A percentile compares a stretch with the other conserved stretches of the same genome.
These are phyloP conservation scores for Oryzias melastigma DNA, from an alignment of 2,113 vertebrate species.

Conservation along the genomic window DNA sequence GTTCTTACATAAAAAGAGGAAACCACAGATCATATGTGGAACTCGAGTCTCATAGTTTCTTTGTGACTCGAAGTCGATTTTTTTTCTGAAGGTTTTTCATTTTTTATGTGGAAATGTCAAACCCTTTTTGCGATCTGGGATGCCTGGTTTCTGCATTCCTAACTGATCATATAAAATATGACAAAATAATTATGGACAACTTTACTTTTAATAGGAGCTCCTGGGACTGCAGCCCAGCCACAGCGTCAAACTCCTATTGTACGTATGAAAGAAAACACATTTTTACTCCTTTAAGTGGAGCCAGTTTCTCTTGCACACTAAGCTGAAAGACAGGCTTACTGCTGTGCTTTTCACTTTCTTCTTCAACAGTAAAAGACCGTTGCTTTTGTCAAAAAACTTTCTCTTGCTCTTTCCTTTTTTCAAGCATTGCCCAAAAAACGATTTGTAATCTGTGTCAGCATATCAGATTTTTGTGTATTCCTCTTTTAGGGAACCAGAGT, in stretches of 20 bases:
- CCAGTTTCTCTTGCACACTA: constrained; percentile 26
- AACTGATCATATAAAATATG: neutral
- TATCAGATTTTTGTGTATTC: too few species aligned
- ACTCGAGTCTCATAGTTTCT: constrained; percentile 1
- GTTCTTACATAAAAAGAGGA: constrained; percentile 5
- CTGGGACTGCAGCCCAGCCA: constrained; percentile 10
- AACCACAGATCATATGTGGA: constrained; percentile 17
- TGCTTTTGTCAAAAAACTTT: neutral
- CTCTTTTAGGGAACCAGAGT: too few species aligned
- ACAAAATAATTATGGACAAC: constrained; percentile 15
- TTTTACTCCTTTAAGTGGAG: constrained; percentile 22
- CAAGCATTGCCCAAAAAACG: neutral
- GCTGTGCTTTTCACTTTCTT: constrained; percentile 43
- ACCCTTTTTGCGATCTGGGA: neutral
- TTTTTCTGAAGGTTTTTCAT: constrained; percentile 6
- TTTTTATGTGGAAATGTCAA: constrained; percentile 18
- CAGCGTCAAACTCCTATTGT: constrained; percentile 25
- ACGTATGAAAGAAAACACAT: constrained; percentile 34
- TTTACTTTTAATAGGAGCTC: constrained; percentile 18
- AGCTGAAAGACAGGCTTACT: constrained; percentile 31
- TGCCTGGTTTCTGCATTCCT: constrained; percentile 21
- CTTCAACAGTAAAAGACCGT: constrained; percentile 18
- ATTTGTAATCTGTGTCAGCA: too few species aligned
- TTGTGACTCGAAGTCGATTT: constrained; percentile 7
- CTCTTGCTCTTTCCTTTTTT: neutral